Evolutionary conservation across 1,140 invertebrate genomes (phyloP), one percentile per base, ranked within the genome.

Genomic region (Oncopodura yosiiana): DNA sequence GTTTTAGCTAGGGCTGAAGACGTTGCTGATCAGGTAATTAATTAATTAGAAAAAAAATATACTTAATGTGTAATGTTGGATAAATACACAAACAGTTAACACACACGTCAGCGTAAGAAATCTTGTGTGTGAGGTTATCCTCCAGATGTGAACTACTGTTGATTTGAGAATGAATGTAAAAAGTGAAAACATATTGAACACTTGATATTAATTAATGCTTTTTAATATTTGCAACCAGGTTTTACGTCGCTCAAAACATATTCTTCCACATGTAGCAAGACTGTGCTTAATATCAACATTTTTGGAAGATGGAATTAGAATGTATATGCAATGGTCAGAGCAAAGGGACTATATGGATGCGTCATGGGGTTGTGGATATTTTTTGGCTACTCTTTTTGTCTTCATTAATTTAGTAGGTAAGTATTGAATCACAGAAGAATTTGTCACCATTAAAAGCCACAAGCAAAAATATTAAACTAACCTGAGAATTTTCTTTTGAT

Each of bases 251-350:
- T 83, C 87, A 43, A 97, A 98, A 73, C 81, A 93, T 72, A 77
- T 97, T 51, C 74, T 99, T 64, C 96, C 96, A 19, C 95, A 94
- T 57, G 75, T 97, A 45, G 95, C 95, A 3, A 78, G 95, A 56
- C 74, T 98, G 32, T 99, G 94, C 70, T 79, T 99, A n/a, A 95
- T 99, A 64, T 93, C 93, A 54, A 99, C 96, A 63, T 99, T 99
- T 75, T 77, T 99, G 26, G 96, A 99, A 77, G 96, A 99, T 81
- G 96, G 96, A 1, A 77, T 99, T 34, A 81, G 96, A 58, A 99
- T 99, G 96, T 99, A 90, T 83, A 85, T 90, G 66, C 96, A 99
- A 73, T 99, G 96, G 95, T 81, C 81, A 29, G 93, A 98, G 67
- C 96, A 99, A 69, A 77, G 92, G 29, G 92, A 98, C 67, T 99